Conservation (phyloP, 1,140 invertebrate genomes). For the Rhyacophila brunnea region DNA sequence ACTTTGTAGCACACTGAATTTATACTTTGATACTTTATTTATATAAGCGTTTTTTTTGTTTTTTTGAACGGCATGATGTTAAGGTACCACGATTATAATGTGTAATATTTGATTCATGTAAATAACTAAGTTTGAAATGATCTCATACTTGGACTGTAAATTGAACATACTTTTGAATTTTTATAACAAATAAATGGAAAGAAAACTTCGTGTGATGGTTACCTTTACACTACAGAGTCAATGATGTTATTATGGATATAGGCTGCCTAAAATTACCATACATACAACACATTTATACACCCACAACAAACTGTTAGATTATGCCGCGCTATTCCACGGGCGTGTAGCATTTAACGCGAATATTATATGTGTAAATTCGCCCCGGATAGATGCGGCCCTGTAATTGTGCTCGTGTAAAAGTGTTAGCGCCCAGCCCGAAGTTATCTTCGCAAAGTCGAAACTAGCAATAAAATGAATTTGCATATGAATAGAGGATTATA, state of each 20-base stretch:
- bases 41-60: too few relatives aligned
- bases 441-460: slow-evolving; percentile 33
- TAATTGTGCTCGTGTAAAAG: slow-evolving; percentile 9
- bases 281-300: slow-evolving; percentile 5
- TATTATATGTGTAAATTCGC: slow-evolving; percentile 17
- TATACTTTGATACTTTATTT: too few relatives aligned
- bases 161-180: too few relatives aligned
- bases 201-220: too few relatives aligned
- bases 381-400: neutral
- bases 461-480: slow-evolving; percentile 38
- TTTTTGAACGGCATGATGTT: too few relatives aligned
- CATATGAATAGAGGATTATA: slow-evolving; percentile 38
- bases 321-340: slow-evolving; percentile 13
- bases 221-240: too few relatives aligned
- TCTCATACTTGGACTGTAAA: too few relatives aligned
- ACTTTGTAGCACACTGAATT: too few relatives aligned
- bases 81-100: too few relatives aligned
- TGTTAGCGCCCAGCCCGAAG: slow-evolving; percentile 4
- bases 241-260: neutral
- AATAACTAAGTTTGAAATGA: too few relatives aligned
- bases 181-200: too few relatives aligned
- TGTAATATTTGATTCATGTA: too few relatives aligned
- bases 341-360: neutral
- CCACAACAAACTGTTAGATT: slow-evolving; percentile 25
- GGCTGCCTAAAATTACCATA: slow-evolving; percentile 13